Base-by-base conservation (phyloP, 2,113 vertebrate genomes). In the Cinclus cinclus region DNA sequence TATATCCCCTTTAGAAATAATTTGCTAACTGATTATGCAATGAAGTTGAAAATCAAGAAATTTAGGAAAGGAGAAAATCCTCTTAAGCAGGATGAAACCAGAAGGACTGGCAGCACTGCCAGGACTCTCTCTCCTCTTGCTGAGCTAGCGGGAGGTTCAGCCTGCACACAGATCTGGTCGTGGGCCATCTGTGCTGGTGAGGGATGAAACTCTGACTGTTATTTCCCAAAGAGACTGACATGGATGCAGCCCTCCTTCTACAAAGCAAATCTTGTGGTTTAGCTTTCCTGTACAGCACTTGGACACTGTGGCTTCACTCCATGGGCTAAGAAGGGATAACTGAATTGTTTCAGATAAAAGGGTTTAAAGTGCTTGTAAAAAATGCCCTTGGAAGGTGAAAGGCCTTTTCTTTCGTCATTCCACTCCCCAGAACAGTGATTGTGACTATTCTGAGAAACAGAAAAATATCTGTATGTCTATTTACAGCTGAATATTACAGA, bases 401-500 rank as follows among this genome's bases (percentile, higher is more conserved):
- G 83, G 68, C 50, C 50, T 74, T 88, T 93, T 87, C 75, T 78
- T 95, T 62, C 64, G 31, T 86, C 68, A 59, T 78, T 88, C 64
- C 88, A 37, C 35, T 77, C 86, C 77, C 50, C 39, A 47, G 92
- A 83, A 74, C 75, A 76, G 88, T 17, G 75, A 59, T 70, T 83
- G 92, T 74, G 89, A 90, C 95, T 95, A 80, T 95, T 93, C 90
- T 89, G 79, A 96, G 94, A 92, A 93, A 92, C 75, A 55, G 65
- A 0, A 1, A 83, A 94, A 83, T 95, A 93, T 90, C 79, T 92
- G 79, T 69, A 77, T 52, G 85, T 63, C 95, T 97, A 95, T 95
- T 97, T 95, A 80, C 71, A 94, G 96, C 90, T 70, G 90, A 90
- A 90, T 95, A 88, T 86, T 88, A 90, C 90, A 94, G 95, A 90